Conservation (phyloP, 2,888 invertebrate genomes). For the Diabrotica balteata region DNA sequence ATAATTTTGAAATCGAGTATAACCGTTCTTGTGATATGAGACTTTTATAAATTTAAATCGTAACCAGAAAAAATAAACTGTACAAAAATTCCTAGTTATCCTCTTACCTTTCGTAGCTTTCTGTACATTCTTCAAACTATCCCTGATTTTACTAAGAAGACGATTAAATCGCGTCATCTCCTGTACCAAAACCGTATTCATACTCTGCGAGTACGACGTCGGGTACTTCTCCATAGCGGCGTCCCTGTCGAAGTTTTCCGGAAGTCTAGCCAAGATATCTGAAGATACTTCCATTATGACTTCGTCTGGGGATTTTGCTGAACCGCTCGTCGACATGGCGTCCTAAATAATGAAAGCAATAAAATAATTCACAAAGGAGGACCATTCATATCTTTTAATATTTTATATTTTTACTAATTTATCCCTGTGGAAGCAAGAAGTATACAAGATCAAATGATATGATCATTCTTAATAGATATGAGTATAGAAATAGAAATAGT, state of each 20-base stretch:
- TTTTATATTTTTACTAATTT: too few relatives aligned
- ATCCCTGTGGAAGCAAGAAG: too few relatives aligned
- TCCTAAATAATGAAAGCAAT: slow-evolving; percentile 61
- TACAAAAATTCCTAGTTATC: not conserved
- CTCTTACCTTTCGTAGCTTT: slow-evolving; percentile 84
- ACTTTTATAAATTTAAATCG: too few relatives aligned
- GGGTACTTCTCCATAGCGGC: slow-evolving; percentile 74
- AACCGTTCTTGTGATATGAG: too few relatives aligned
- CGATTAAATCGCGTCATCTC: slow-evolving; percentile 83
- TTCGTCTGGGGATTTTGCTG: slow-evolving; percentile 76
- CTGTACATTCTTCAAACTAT: slow-evolving; percentile 78
- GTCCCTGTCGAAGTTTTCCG: slow-evolving; percentile 73
- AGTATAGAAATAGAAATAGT: too few relatives aligned
- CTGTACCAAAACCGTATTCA: slow-evolving; percentile 93
- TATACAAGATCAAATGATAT: too few relatives aligned
- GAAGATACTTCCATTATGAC: slow-evolving; percentile 79
- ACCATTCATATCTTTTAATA: not conserved
- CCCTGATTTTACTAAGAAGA: slow-evolving; percentile 75
- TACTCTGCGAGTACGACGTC: slow-evolving; percentile 82
- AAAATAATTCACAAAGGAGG: slow-evolving; percentile 1
- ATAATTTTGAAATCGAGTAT: too few relatives aligned
- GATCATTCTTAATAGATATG: too few relatives aligned
- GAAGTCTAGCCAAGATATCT: slow-evolving; percentile 80
- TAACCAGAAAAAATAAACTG: too few relatives aligned
- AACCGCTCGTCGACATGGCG: slow-evolving; percentile 66